Base-by-base conservation (phyloP, 2,797 vertebrate species). In the Centropyge bicolor region DNA sequence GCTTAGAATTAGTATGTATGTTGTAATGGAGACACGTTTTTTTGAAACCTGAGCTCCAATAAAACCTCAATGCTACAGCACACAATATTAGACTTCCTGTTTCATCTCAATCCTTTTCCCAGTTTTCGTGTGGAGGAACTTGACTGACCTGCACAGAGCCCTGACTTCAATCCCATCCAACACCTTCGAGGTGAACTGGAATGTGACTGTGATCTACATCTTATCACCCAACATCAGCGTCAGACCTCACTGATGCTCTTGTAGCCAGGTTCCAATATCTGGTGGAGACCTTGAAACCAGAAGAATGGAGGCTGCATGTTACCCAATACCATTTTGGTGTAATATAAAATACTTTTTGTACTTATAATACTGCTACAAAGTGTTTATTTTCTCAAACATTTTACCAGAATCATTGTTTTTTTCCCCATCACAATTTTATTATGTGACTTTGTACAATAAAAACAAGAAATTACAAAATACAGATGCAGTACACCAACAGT, bases 401-500 rank as follows among this genome's bases (percentile, higher is more conserved):
- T 46, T 24, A n/a, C 10, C 27, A 70, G 49, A 4, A 16, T 2
- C 46, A 22, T 7, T 9, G 6, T 45, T 19, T 24, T 76, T 79
- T 78, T 80, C 8, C 87, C 91, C 83, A 93, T 94, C 93, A 94
- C 91, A 94, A 79, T 78, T 95, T 95, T 95, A 95, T 95, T 95
- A 88, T 88, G 92, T 92, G 91, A 93, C 88, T 94, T 94, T 95
- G 64, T 91, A 94, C 91, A 94, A 84, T 94, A 93, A 92, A 93
- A 92, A 90, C 76, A 86, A 74, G 63, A 86, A 60, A 85, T 86
- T 85, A 88, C 75, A 90, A 92, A 96, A 96, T 93, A 96, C 92
- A 96, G 95, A 95, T 94, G 95, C 94, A 94, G 92, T 95, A 96
- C 94, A 97, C 96, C 94, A 95, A 95, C 95, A 95, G 95, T 96